A percentile compares a stretch with the other conserved stretches of the same genome.
phyloP scores from a whole-genome alignment of 2,113 vertebrate species.

The Oxyura jamaicensis region DNA sequence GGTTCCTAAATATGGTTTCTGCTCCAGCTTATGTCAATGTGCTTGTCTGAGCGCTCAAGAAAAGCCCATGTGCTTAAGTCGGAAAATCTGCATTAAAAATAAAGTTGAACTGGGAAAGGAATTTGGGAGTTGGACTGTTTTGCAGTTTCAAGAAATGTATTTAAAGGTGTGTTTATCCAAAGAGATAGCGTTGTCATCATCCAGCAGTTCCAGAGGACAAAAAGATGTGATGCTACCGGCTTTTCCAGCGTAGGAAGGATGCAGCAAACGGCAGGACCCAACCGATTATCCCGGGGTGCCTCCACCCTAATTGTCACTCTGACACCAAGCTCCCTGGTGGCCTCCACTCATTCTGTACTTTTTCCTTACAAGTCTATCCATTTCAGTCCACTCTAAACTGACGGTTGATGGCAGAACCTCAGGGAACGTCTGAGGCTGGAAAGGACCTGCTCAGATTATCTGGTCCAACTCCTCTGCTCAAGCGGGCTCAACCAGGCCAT shows the following conservation, averaged over 20 bases:
- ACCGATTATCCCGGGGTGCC: neutral
- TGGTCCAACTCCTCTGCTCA: rapidly evolving
- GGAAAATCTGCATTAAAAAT: slow-evolving; percentile 45
- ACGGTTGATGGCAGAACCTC: neutral
- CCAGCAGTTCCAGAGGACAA: neutral
- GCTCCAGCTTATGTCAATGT: slow-evolving; percentile 27
- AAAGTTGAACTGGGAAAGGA: slow-evolving; percentile 5
- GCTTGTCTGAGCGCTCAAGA: neutral
- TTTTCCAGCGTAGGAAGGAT: neutral
- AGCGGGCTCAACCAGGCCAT: neutral
- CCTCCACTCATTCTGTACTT: neutral
- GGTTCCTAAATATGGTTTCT: neutral
- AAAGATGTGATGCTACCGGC: neutral
- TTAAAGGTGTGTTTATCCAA: neutral
- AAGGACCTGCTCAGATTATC: neutral
- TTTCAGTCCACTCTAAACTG: neutral
- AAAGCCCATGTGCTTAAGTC: neutral
- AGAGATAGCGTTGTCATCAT: neutral
- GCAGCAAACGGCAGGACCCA: rapidly evolving
- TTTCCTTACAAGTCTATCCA: neutral
- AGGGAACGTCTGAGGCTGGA: neutral
- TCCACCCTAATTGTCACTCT: neutral
- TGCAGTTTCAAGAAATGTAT: neutral
- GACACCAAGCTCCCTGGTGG: neutral
- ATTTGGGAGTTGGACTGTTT: neutral